Percentiles rank a stretch among this genome's conserved stretches.
Evolutionary conservation across 2,888 invertebrate species (phyloP).

Genomic region (Cephalotes varians): DNA sequence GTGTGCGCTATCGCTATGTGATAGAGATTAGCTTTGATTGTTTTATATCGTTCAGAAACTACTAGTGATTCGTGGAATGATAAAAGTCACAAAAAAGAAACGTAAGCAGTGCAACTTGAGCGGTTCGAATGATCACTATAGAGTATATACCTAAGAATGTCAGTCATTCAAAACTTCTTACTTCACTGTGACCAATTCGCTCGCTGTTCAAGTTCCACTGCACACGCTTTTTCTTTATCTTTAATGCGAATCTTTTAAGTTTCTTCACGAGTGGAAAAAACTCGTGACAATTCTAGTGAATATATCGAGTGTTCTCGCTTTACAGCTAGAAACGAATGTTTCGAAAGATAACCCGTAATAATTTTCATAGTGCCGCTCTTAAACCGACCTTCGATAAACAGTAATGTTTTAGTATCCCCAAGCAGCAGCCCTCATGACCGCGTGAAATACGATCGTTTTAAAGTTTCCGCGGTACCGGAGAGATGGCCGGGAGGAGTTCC

Average conservation of each 20-base stretch:
- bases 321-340: constrained; percentile 1
- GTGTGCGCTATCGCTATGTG: not conserved
- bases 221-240: not conserved
- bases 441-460: constrained; percentile 50
- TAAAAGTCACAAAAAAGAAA: not conserved
- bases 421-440: constrained; percentile 21
- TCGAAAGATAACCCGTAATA: constrained; percentile 9
- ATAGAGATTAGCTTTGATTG: constrained; percentile 11
- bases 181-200: not conserved
- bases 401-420: constrained; percentile 46
- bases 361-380: constrained; percentile 42
- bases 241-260: not conserved
- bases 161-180: not conserved
- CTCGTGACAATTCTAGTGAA: not conserved
- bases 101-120: not conserved
- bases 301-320: not conserved
- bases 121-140: not conserved
- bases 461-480: constrained; percentile 27
- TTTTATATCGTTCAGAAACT: constrained; percentile 5
- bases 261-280: constrained; percentile 5
- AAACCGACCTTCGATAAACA: constrained; percentile 58
- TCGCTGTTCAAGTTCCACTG: not conserved
- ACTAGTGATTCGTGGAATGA: not conserved
- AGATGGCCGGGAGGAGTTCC: not conserved
- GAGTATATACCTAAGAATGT: not conserved